A percentile compares a stretch with the other conserved stretches of the same genome.
Evolutionary conservation across 1,140 invertebrate genomes (phyloP).

Genomic region (Drosophila bocqueti): DNA sequence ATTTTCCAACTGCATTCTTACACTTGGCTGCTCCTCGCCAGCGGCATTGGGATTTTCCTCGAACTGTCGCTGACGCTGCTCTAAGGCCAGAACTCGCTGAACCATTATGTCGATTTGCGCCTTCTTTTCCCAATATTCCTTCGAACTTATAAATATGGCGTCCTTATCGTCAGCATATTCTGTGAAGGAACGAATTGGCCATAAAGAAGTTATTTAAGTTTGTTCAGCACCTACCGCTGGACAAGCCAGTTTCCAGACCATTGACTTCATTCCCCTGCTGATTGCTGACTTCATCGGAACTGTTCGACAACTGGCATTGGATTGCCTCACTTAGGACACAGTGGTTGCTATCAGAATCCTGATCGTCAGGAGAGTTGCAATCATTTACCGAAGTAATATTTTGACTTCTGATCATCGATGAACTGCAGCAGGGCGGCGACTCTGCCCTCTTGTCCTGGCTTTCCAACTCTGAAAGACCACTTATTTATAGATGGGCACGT

Average conservation of each 20-base stretch:
- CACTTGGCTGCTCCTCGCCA: background rate
- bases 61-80: conserved; percentile 13
- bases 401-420: background rate
- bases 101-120: conserved; percentile 30
- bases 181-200: background rate
- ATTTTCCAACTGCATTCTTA: background rate
- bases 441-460: background rate
- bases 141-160: conserved; percentile 31
- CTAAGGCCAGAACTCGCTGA: conserved; percentile 12
- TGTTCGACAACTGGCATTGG: background rate
- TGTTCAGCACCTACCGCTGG: background rate
- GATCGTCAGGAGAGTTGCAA: background rate
- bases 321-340: background rate
- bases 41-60: background rate
- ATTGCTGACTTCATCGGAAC: background rate
- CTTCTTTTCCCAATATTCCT: conserved; percentile 28
- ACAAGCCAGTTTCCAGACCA: background rate
- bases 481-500: background rate
- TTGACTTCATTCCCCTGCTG: background rate
- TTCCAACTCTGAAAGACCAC: conserved; percentile 1
- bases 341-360: background rate
- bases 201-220: too few species aligned
- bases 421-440: conserved; percentile 28
- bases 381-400: too few species aligned
- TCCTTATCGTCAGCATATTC: conserved; percentile 38